Evolutionary conservation across 2,888 invertebrate genomes (phyloP).

Genomic region (Amblyjoppa proteus): DNA sequence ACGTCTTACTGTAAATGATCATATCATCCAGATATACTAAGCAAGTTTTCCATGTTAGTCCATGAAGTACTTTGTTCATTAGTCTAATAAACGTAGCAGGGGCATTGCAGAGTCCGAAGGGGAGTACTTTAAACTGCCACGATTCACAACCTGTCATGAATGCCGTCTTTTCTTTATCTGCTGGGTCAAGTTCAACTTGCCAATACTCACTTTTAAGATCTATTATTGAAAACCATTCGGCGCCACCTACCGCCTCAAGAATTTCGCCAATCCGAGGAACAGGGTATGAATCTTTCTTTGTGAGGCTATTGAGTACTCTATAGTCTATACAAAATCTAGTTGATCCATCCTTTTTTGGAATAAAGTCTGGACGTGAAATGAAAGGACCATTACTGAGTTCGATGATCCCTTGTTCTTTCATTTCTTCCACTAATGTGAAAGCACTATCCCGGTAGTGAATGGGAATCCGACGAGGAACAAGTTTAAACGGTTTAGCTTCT

Average conservation of each 20-base stretch:
- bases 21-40: slow-evolving; percentile 71
- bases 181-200: slow-evolving; percentile 12
- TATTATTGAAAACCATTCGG: not conserved
- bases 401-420: slow-evolving; percentile 17
- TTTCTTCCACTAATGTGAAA: slow-evolving; percentile 17
- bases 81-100: slow-evolving; percentile 44
- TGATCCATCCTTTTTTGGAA: slow-evolving; percentile 10
- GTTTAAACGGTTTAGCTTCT: slow-evolving; percentile 14
- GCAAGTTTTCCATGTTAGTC: slow-evolving; percentile 72
- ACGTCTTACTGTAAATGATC: slow-evolving; percentile 58
- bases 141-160: slow-evolving; percentile 23
- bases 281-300: slow-evolving; percentile 40
- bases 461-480: slow-evolving; percentile 23
- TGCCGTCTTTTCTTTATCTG: slow-evolving; percentile 28
- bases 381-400: slow-evolving; percentile 35
- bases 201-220: slow-evolving; percentile 28
- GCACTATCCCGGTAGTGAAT: slow-evolving; percentile 30
- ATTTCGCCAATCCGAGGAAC: slow-evolving; percentile 30
- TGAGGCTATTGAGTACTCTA: slow-evolving; percentile 25
- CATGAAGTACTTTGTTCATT: slow-evolving; percentile 53
- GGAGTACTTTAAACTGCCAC: slow-evolving; percentile 47
- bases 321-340: slow-evolving; percentile 35
- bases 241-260: not conserved
- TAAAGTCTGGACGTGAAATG: slow-evolving; percentile 8
- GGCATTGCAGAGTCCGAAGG: slow-evolving; percentile 55